Base-by-base conservation (phyloP, 2,113 vertebrate genomes). In the Misgurnus mizolepis region DNA sequence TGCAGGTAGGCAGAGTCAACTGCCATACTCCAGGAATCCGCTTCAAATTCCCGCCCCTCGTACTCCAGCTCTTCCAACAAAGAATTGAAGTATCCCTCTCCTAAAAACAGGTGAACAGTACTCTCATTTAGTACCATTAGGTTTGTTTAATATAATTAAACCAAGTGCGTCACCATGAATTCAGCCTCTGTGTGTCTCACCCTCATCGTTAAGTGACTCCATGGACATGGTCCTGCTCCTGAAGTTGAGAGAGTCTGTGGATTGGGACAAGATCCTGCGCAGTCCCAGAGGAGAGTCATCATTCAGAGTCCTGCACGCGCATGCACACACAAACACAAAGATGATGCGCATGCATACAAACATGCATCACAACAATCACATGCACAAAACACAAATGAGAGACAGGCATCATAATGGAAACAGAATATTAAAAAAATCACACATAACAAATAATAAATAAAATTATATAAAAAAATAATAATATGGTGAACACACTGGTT, bases 211-310 rank as follows among this genome's bases (percentile, higher is more conserved):
- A 67, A 98, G 92, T 0, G 95, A 98, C 84, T 97, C 96, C 88
- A 97, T 93, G 0, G 96, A 97, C 45, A 96, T 90, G 0, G 96
- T 92, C 17, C 96, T 92, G 91, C 92, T 95, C 78, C 94, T 93
- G 92, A 95, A 90, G 89, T 95, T 97, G 47, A 97, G 94, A 0
- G 96, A 96, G 64, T 97, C 96, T 0, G 96, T 97, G 84, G 96
- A 97, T 86, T 98, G 96, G 41, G 96, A 98, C n/a, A 98, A 92
- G 83, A 97, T 97, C 62, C 95, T 91, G 39, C 96, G 95, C 72
- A 98, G 91, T 6, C 96, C 96, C 90, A 97, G 86, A 0, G 95
- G 92, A 2, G 94, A 94, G 70, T 97, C 96, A 17, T 97, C 96
- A 2, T 92, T 96, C 84, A 98, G 91, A 0, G 91, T 93, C 89